These are phyloP conservation scores for Drosophila pseudoobscura DNA, from an alignment of 1,140 invertebrate species.

Conservation along the genomic window DNA sequence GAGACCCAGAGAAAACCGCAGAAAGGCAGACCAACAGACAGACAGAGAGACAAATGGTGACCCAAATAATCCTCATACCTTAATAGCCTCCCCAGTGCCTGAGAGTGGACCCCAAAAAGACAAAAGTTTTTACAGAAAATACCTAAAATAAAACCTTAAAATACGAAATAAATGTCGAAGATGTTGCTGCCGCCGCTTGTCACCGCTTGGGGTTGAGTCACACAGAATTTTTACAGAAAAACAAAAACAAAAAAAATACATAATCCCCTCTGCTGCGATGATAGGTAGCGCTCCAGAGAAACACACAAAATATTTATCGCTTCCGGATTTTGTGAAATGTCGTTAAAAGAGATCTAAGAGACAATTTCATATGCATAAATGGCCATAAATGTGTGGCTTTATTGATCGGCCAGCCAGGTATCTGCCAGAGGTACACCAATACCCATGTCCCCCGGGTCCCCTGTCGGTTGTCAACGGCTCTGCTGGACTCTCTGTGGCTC, in stretches of 20 bases:
- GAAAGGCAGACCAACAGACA: constrained; percentile 23
- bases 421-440: constrained; percentile 23
- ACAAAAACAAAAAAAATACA: constrained; percentile 9
- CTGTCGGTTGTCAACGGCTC: constrained; percentile 64
- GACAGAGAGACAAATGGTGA: constrained; percentile 42
- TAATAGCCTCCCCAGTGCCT: constrained; percentile 31
- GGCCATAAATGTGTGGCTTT: constrained; percentile 54
- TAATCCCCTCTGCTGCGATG: constrained; percentile 16
- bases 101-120: constrained; percentile 11
- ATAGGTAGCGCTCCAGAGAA: constrained; percentile 47
- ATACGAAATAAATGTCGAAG: constrained; percentile 41
- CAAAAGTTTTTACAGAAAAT: constrained; percentile 38
- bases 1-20: constrained; percentile 17
- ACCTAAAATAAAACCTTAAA: constrained; percentile 25
- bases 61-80: constrained; percentile 44
- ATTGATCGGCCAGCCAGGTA: constrained; percentile 36
- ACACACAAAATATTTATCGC: constrained; percentile 72
- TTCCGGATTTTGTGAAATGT: constrained; percentile 74
- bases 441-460: too few relatives aligned
- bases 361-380: constrained; percentile 77
- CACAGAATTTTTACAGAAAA: constrained; percentile 17
- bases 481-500: not conserved
- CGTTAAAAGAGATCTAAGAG: constrained; percentile 58
- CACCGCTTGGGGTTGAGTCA: constrained; percentile 19
- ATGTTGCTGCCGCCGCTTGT: constrained; percentile 44